These are phyloP conservation scores for Platycnemis pennipes DNA, from an alignment of 2,888 invertebrate genomes.

Conservation along the genomic window DNA sequence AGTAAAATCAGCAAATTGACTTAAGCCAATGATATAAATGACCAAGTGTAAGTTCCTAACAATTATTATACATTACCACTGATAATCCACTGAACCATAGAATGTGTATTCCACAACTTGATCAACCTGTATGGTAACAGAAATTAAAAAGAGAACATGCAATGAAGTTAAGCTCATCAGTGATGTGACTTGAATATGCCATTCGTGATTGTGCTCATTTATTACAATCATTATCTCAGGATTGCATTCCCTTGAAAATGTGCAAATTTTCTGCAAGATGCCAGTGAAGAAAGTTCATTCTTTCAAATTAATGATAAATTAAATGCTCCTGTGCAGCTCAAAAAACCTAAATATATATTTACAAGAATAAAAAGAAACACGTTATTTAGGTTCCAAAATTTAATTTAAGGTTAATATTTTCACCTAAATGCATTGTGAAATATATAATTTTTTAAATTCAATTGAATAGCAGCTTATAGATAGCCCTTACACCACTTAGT, in stretches of 20 bases:
- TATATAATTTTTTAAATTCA: too few relatives aligned
- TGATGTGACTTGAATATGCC: conserved; percentile 37
- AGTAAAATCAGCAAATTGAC: neutral
- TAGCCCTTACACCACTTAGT: too few relatives aligned
- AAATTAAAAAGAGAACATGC: neutral
- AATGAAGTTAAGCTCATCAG: neutral
- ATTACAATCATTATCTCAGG: neutral
- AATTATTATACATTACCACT: neutral
- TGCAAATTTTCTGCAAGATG: neutral
- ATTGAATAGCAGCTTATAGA: too few relatives aligned
- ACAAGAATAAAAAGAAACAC: neutral
- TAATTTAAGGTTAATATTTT: too few relatives aligned
- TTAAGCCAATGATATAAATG: neutral
- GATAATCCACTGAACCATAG: neutral
- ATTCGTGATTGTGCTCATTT: conserved; percentile 31
- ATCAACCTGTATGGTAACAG: neutral
- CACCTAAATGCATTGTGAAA: too few relatives aligned
- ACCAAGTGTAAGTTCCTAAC: neutral
- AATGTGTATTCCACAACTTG: neutral
- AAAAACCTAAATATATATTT: conserved; percentile 36
- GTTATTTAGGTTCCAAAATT: too few relatives aligned
- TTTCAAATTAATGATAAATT: neutral
- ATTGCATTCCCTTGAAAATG: conserved; percentile 34
- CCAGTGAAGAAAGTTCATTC: conserved; percentile 8
- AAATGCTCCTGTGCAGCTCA: neutral